Percentiles rank a stretch among this genome's conserved stretches.
Evolutionary conservation across 2,888 invertebrate genomes (phyloP).

Genomic region (Phanerotoma sp.): DNA sequence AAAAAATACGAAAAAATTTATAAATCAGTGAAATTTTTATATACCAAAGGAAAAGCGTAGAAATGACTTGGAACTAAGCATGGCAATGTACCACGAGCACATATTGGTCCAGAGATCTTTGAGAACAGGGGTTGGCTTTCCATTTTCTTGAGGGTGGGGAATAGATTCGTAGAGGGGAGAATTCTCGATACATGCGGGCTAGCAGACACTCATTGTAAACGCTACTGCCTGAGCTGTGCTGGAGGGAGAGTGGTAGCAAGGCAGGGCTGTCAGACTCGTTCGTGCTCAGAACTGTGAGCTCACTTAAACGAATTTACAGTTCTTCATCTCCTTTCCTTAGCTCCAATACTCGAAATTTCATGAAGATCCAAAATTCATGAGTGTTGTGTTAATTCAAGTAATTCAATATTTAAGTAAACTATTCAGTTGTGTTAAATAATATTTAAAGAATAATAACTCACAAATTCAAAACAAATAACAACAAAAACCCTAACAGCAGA

Average conservation of each 20-base stretch:
- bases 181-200: slow-evolving; percentile 31
- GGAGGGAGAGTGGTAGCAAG: slow-evolving; percentile 32
- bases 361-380: not conserved
- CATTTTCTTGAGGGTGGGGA: slow-evolving; percentile 41
- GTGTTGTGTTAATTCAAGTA: too few species aligned
- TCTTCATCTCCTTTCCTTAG: not conserved
- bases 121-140: slow-evolving; percentile 54
- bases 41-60: slow-evolving; percentile 43
- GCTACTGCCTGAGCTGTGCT: slow-evolving; percentile 33
- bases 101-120: slow-evolving; percentile 9
- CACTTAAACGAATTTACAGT: not conserved
- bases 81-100: slow-evolving; percentile 3
- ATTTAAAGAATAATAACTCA: too few species aligned
- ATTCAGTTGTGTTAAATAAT: too few species aligned
- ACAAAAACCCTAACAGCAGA: too few species aligned
- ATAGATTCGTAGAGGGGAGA: slow-evolving; percentile 34
- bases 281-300: slow-evolving; percentile 47
- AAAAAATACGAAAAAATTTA: too few species aligned
- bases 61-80: slow-evolving; percentile 46
- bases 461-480: too few species aligned
- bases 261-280: slow-evolving; percentile 54
- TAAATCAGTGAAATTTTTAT: not conserved
- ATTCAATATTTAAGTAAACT: too few species aligned
- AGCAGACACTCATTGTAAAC: slow-evolving; percentile 33
- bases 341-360: not conserved